These are phyloP conservation scores for Hemaris fuciformis DNA, from an alignment of 2,888 invertebrate species.

Conservation along the genomic window DNA sequence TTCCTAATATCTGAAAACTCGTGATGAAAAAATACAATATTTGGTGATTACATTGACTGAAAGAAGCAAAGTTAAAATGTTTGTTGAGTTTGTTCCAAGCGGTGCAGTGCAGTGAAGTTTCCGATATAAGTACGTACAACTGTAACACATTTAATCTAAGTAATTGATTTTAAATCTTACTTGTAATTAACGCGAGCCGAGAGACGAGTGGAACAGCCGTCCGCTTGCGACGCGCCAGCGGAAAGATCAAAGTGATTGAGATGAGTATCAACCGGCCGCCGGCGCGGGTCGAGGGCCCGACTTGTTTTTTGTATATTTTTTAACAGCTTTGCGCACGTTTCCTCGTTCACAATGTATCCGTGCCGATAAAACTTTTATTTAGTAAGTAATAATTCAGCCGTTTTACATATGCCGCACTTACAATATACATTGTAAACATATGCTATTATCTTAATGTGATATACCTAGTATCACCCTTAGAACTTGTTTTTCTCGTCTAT, in stretches of 20 bases:
- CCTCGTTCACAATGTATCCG: slow-evolving; percentile 31
- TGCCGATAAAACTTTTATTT: slow-evolving; percentile 7
- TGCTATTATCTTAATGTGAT: no score
- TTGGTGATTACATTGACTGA: no score
- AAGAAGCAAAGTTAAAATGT: background rate
- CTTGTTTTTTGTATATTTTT: slow-evolving; percentile 66
- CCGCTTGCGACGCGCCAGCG: slow-evolving; percentile 41
- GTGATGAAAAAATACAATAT: no score
- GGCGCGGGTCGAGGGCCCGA: slow-evolving; percentile 48
- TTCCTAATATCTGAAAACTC: no score
- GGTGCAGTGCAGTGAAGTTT: background rate
- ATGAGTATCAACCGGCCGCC: slow-evolving; percentile 64
- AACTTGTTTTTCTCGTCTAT: no score
- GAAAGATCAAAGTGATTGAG: slow-evolving; percentile 65
- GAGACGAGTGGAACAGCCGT: slow-evolving; percentile 47
- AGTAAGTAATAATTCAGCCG: background rate
- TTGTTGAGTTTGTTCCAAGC: background rate
- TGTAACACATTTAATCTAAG: slow-evolving; percentile 19
- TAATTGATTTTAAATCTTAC: slow-evolving; percentile 38
- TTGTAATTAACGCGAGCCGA: slow-evolving; percentile 43
- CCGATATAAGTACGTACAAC: slow-evolving; percentile 9
- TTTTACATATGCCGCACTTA: background rate
- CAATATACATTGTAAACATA: background rate
- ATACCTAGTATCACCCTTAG: no score
- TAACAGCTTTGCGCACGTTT: slow-evolving; percentile 57